A percentile compares a stretch with the other conserved stretches of the same genome.
Evolutionary conservation across 1,140 invertebrate genomes (phyloP).

Genomic region (Lordiphosa collinella): DNA sequence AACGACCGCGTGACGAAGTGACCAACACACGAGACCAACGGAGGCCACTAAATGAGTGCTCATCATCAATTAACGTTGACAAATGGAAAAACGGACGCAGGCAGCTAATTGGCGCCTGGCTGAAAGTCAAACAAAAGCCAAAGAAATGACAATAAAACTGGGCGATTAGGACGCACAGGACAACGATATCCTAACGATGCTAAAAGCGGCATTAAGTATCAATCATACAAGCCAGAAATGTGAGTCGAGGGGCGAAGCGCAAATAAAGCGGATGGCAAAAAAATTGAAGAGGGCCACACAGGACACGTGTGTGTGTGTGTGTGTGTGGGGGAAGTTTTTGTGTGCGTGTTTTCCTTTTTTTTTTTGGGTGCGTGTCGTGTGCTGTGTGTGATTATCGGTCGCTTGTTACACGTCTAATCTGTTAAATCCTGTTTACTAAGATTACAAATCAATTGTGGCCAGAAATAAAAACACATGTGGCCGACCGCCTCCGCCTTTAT

Average conservation of each 20-base stretch:
- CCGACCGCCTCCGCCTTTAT: too few relatives aligned
- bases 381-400: constrained; percentile 60
- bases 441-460: constrained; percentile 77
- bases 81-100: constrained; percentile 10
- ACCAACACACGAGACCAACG: background rate
- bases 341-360: constrained; percentile 7
- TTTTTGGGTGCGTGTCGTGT: constrained; percentile 17
- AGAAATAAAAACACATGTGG: constrained; percentile 72
- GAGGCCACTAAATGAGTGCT: constrained; percentile 7
- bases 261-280: constrained; percentile 39
- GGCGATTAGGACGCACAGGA: constrained; percentile 19
- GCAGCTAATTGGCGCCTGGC: constrained; percentile 15
- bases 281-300: constrained; percentile 15
- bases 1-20: constrained; percentile 3
- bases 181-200: constrained; percentile 66
- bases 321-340: constrained; percentile 1
- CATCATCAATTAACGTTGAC: constrained; percentile 18
- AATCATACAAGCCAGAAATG: constrained; percentile 61
- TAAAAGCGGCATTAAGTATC: constrained; percentile 73
- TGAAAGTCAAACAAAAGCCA: constrained; percentile 16
- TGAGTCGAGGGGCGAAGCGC: constrained; percentile 29
- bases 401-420: constrained; percentile 76
- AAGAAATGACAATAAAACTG: constrained; percentile 17
- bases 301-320: constrained; percentile 42
- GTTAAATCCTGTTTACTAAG: constrained; percentile 76